Percentiles rank a stretch among this genome's conserved stretches.
These are phyloP conservation scores for Halcyon smyrnensis DNA, from an alignment of 2,797 vertebrate species.

Conservation along the genomic window DNA sequence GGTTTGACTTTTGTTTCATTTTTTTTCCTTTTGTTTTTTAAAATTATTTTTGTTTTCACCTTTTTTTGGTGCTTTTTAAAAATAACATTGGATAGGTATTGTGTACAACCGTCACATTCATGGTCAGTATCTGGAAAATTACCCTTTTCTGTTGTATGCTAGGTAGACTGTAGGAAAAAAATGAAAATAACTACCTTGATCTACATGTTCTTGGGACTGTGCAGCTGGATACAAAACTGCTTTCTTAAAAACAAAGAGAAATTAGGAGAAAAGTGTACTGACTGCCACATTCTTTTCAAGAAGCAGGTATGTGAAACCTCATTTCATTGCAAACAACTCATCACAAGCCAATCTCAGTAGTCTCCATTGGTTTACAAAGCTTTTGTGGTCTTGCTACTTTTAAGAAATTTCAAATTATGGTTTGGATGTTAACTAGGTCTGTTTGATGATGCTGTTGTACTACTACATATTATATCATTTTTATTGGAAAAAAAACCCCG, in stretches of 20 bases:
- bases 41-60: neutral
- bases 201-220: neutral
- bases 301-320: neutral
- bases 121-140: conserved; percentile 48
- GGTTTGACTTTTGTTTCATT: neutral
- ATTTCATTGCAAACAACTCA: neutral
- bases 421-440: neutral
- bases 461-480: neutral
- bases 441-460: neutral
- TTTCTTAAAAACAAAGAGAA: neutral
- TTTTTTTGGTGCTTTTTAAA: neutral
- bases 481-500: neutral
- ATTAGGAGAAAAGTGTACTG: neutral
- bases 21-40: neutral
- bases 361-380: neutral
- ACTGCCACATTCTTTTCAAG: neutral
- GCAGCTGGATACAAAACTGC: conserved; percentile 15
- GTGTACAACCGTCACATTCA: neutral
- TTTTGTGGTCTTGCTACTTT: neutral
- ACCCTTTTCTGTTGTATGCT: neutral
- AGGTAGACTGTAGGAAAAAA: neutral
- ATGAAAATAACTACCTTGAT: neutral
- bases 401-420: neutral
- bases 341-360: neutral
- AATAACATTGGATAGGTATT: neutral